phyloP scores from a whole-genome alignment of 2,888 invertebrate genomes.

The Dasysyrphus albostriatus region DNA sequence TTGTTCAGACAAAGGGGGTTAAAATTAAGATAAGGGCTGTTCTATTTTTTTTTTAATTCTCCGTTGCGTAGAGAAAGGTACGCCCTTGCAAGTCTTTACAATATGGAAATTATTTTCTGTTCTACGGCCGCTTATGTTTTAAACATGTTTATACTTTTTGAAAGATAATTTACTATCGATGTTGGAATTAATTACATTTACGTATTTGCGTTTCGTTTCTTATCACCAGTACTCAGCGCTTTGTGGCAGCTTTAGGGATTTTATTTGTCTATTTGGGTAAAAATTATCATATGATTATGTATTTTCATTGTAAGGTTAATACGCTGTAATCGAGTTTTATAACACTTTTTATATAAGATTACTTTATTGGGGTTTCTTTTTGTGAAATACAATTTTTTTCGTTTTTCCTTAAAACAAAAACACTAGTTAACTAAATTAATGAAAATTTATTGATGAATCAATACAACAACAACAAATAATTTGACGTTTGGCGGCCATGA shows the following conservation, averaged over 20 bases:
- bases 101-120: constrained; percentile 35
- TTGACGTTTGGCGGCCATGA: constrained; percentile 65
- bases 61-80: constrained; percentile 5
- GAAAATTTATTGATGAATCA: constrained; percentile 71
- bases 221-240: constrained; percentile 53
- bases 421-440: constrained; percentile 37
- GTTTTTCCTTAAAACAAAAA: constrained; percentile 50
- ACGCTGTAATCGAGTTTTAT: not conserved
- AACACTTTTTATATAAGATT: not conserved
- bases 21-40: constrained; percentile 43
- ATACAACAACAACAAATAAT: constrained; percentile 71
- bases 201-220: constrained; percentile 60
- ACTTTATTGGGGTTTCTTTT: not conserved
- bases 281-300: constrained; percentile 19
- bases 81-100: constrained; percentile 32
- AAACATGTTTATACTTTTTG: constrained; percentile 37
- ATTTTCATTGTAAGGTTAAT: constrained; percentile 27
- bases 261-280: not conserved
- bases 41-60: not conserved
- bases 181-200: constrained; percentile 53
- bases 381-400: not conserved
- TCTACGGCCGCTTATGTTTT: constrained; percentile 18
- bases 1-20: constrained; percentile 12
- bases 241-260: constrained; percentile 17
- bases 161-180: constrained; percentile 42